A percentile compares a stretch with the other conserved stretches of the same genome.
Evolutionary conservation across 2,888 invertebrate species (phyloP).

Genomic region (Leuctra nigra): DNA sequence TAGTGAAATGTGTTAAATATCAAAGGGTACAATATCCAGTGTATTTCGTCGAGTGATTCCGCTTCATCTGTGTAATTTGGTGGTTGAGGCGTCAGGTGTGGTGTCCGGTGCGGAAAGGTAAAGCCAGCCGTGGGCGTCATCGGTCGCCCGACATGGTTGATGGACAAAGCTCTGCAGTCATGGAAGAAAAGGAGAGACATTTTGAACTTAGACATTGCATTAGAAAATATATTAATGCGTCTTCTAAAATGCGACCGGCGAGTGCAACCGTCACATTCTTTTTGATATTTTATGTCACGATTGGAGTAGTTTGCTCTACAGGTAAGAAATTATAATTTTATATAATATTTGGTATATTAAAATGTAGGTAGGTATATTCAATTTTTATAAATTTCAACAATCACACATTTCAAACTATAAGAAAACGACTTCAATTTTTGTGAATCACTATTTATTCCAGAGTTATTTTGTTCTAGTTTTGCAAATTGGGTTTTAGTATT

Average conservation of each 20-base stretch:
- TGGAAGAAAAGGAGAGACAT: slow-evolving; percentile 18
- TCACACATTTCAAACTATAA: too few species aligned
- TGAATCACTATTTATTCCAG: too few species aligned
- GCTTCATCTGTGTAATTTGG: background rate
- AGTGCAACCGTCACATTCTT: background rate
- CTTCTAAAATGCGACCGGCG: background rate
- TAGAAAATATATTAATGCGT: too few species aligned
- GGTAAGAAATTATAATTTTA: slow-evolving; percentile 1
- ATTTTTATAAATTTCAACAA: too few species aligned
- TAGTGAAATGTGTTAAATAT: background rate
- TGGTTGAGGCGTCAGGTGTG: slow-evolving; percentile 8
- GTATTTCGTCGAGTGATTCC: background rate
- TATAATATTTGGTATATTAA: too few species aligned
- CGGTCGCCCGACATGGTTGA: slow-evolving; percentile 12
- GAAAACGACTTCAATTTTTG: too few species aligned
- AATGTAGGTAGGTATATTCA: too few species aligned
- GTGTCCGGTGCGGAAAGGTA: slow-evolving; percentile 1
- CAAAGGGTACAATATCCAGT: background rate
- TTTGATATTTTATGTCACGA: background rate
- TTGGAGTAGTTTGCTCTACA: slow-evolving; percentile 7
- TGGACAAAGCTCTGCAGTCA: slow-evolving; percentile 16
- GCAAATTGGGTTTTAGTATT: too few species aligned
- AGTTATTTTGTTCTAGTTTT: too few species aligned
- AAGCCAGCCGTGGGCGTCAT: slow-evolving; percentile 12
- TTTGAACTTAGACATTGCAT: too few species aligned